phyloP scores from a whole-genome alignment of 2,888 invertebrate genomes.

The Chrysina gloriosa region DNA sequence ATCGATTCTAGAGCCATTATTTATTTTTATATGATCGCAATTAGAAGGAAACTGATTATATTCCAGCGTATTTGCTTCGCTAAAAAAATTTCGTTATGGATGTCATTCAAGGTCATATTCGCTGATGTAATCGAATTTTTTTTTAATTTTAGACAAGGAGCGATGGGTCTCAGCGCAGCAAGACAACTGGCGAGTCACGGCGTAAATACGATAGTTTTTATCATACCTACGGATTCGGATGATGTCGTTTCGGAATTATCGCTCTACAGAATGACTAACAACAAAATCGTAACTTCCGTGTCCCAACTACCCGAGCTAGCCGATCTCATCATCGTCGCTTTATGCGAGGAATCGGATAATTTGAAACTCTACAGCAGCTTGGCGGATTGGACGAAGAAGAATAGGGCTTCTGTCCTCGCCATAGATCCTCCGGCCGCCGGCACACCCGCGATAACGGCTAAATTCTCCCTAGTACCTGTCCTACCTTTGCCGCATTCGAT shows the following conservation, averaged over 20 bases:
- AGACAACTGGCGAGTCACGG: conserved; percentile 87
- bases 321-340: conserved; percentile 70
- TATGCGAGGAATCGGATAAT: conserved; percentile 65
- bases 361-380: conserved; percentile 67
- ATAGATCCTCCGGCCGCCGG: conserved; percentile 81
- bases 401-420: conserved; percentile 78
- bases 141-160: conserved; percentile 65
- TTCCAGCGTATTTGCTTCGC: no score
- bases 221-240: conserved; percentile 58
- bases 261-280: conserved; percentile 75
- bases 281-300: conserved; percentile 68
- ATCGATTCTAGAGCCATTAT: no score
- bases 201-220: conserved; percentile 73
- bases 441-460: conserved; percentile 70
- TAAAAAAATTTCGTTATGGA: no score
- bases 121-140: no score
- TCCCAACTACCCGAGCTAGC: conserved; percentile 66
- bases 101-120: no score
- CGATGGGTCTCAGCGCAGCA: conserved; percentile 79
- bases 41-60: no score
- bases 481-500: conserved; percentile 75
- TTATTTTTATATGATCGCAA: no score
- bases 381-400: conserved; percentile 77
- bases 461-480: conserved; percentile 78
- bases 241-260: conserved; percentile 73